Evolutionary conservation across 2,797 vertebrate species (phyloP), one percentile per base, ranked within the genome.

Genomic region (Distichodus sexfasciatus): DNA sequence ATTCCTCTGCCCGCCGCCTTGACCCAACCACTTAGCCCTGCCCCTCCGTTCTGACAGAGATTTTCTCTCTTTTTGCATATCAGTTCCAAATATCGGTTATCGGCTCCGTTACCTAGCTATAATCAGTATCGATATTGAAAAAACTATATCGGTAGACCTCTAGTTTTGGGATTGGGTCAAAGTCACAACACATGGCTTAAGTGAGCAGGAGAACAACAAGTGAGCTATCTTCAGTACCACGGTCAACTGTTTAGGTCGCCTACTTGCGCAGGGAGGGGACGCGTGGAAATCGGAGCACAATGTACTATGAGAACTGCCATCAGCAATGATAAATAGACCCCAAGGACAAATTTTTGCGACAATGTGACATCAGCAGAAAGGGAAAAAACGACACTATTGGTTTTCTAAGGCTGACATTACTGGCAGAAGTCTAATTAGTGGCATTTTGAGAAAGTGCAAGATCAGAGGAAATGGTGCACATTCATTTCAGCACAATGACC

Each of bases 291-390:
- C 28, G 61, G 9, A 15, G 59, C 67, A 72, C 47, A 50, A 47
- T 50, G 61, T 31, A 57, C 62, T 36, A 50, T 60, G 58, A 64
- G 53, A 66, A 48, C 35, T 44, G 33, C 40, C 26, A 36, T 58
- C 41, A 58, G 21, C 12, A 63, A 71, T 50, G 72, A 74, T 64
- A 33, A 68, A 64, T 53, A 46, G 40, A 43, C 62, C 71, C 71
- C 74, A 36, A 65, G 67, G 72, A 70, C 59, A 64, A 53, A 50
- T 60, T 31, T 54, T 21, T 53, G 59, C 28, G 61, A 66, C 73
- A 59, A 24, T 47, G 50, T 66, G 64, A 78, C 9, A 36, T 69
- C 57, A 69, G 41, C 59, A 76, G 66, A 10, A 35, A 4, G 51
- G 3, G 65, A 33, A 59, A 23, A 12, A 24, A 40, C 54, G 23